Percentiles rank a stretch among this genome's conserved stretches.
Evolutionary conservation across 2,113 vertebrate species (phyloP).

Genomic region (Corythornis madagascariensis): DNA sequence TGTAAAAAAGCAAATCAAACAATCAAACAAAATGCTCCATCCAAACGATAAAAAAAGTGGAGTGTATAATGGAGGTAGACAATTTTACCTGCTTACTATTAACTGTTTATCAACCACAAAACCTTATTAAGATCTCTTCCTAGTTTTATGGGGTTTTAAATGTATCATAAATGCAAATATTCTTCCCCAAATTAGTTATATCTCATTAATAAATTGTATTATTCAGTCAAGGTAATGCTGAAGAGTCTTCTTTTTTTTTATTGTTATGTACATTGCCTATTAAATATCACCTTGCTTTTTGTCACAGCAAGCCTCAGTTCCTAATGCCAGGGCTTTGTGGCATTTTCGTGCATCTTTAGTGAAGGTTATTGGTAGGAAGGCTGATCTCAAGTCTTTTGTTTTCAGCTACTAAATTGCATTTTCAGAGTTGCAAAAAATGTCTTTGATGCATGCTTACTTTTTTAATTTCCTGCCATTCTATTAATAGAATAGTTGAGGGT

Average conservation of each 20-base stretch:
- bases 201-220: background rate
- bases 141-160: background rate
- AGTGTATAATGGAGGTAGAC: background rate
- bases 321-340: background rate
- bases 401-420: background rate
- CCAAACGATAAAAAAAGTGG: background rate
- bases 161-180: background rate
- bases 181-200: background rate
- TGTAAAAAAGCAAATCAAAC: background rate
- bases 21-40: background rate
- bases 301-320: accelerated
- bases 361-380: background rate
- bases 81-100: background rate
- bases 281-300: background rate
- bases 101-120: background rate
- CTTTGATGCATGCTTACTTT: background rate
- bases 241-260: background rate
- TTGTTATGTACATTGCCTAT: background rate
- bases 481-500: background rate
- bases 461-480: background rate
- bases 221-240: background rate
- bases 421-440: background rate
- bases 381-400: background rate
- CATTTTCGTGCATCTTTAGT: background rate
- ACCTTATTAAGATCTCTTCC: background rate